Conservation (phyloP, 2,797 vertebrate genomes). For the Pipistrellus kuhlii region DNA sequence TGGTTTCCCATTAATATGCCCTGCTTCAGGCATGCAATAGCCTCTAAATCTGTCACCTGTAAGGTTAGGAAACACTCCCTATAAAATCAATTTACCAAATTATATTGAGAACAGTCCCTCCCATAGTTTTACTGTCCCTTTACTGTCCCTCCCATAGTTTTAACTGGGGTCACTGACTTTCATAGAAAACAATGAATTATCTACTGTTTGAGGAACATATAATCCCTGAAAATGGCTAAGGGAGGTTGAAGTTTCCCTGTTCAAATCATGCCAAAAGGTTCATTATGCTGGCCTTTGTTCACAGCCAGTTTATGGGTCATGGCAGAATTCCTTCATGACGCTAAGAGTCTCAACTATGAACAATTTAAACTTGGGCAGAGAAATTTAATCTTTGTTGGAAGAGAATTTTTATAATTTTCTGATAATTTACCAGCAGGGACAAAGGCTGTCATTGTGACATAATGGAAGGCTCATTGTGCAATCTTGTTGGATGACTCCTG, state of each 20-base stretch:
- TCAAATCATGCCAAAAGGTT: background rate
- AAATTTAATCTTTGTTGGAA: constrained; percentile 40
- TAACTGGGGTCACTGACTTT: constrained; percentile 32
- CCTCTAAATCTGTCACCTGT: background rate
- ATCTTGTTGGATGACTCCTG: constrained; percentile 33
- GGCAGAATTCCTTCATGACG: background rate
- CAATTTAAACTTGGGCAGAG: constrained; percentile 24
- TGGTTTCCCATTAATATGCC: background rate
- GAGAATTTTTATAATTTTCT: constrained; percentile 66
- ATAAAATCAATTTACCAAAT: constrained; percentile 19
- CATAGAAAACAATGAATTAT: constrained; percentile 22
- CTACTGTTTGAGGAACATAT: background rate
- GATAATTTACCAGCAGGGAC: constrained; percentile 24
- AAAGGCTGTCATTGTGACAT: constrained; percentile 64
- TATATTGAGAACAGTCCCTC: background rate
- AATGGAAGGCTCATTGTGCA: constrained; percentile 62
- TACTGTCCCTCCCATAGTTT: background rate
- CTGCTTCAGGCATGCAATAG: background rate
- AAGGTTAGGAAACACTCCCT: background rate
- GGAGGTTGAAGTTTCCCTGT: background rate
- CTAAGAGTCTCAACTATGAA: background rate
- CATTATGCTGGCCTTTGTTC: background rate
- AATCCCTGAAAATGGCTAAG: background rate
- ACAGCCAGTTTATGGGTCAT: background rate
- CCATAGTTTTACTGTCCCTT: constrained; percentile 3